phyloP scores from a whole-genome alignment of 2,797 vertebrate genomes.

The Amblyopsis hoosieri region DNA sequence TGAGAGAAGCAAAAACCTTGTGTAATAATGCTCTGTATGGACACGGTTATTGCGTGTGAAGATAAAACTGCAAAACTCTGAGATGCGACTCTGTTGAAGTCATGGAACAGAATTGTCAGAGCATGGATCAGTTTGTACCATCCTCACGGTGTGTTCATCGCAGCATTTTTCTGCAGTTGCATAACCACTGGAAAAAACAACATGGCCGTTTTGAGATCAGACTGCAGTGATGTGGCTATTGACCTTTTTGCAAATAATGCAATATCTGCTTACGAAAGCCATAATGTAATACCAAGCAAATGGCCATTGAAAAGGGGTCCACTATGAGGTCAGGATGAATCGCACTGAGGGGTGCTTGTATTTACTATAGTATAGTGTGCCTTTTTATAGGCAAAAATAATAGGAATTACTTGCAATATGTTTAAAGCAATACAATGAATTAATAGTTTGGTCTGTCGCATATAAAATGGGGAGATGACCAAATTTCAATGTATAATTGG shows the following conservation, averaged over 20 bases:
- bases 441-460: conserved; percentile 53
- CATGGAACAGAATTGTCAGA: conserved; percentile 43
- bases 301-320: conserved; percentile 47
- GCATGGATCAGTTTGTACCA: conserved; percentile 25
- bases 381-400: conserved; percentile 57
- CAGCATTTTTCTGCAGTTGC: conserved; percentile 44
- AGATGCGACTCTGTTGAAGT: conserved; percentile 33
- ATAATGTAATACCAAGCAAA: conserved; percentile 55
- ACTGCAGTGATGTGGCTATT: conserved; percentile 56
- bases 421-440: conserved; percentile 72
- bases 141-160: conserved; percentile 44
- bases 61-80: conserved; percentile 56
- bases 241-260: conserved; percentile 52
- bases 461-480: conserved; percentile 55
- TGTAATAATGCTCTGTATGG: conserved; percentile 34
- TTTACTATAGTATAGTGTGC: conserved; percentile 63
- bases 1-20: conserved; percentile 31
- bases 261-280: conserved; percentile 67
- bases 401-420: conserved; percentile 77
- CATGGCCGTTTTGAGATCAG: conserved; percentile 34
- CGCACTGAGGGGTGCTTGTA: conserved; percentile 61
- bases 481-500: conserved; percentile 4
- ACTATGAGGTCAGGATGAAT: conserved; percentile 41
- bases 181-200: conserved; percentile 51
- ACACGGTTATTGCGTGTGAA: conserved; percentile 24